Conservation (phyloP, 2,888 invertebrate species). For the Microplitis deprimator region DNA sequence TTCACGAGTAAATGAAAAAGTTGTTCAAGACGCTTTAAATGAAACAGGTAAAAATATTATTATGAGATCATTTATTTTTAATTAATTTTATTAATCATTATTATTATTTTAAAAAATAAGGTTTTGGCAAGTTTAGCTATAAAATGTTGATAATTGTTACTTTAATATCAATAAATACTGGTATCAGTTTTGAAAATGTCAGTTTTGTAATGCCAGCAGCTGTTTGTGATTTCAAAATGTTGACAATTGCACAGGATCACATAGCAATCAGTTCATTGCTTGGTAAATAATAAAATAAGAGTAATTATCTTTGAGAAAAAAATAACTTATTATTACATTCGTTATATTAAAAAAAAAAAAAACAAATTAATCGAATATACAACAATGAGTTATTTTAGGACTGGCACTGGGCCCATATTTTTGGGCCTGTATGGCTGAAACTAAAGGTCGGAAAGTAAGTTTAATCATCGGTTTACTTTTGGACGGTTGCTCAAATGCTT, state of each 20-base stretch:
- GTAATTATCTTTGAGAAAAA: too few species aligned
- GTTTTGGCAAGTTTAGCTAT: slow-evolving; percentile 88
- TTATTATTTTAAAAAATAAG: slow-evolving; percentile 61
- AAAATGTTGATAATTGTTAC: slow-evolving; percentile 83
- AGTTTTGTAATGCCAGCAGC: slow-evolving; percentile 89
- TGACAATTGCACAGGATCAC: slow-evolving; percentile 84
- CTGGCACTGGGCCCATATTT: slow-evolving; percentile 81
- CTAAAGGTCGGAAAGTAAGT: slow-evolving; percentile 77
- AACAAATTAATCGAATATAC: neutral
- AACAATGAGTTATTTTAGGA: slow-evolving; percentile 68
- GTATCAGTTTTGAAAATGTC: slow-evolving; percentile 84
- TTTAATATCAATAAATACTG: slow-evolving; percentile 86
- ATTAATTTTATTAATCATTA: neutral
- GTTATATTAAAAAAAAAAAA: too few species aligned
- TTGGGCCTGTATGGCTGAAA: slow-evolving; percentile 81
- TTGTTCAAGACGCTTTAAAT: slow-evolving; percentile 60
- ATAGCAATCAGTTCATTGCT: slow-evolving; percentile 85
- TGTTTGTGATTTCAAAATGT: slow-evolving; percentile 86
- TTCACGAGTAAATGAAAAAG: slow-evolving; percentile 47
- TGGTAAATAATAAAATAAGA: slow-evolving; percentile 71
- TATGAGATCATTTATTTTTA: neutral
- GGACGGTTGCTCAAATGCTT: slow-evolving; percentile 75
- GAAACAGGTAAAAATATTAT: slow-evolving; percentile 55
- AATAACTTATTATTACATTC: too few species aligned
- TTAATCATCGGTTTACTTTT: slow-evolving; percentile 77